Conservation (phyloP, 1,140 invertebrate genomes). For the Drosophila ohnishii region DNA sequence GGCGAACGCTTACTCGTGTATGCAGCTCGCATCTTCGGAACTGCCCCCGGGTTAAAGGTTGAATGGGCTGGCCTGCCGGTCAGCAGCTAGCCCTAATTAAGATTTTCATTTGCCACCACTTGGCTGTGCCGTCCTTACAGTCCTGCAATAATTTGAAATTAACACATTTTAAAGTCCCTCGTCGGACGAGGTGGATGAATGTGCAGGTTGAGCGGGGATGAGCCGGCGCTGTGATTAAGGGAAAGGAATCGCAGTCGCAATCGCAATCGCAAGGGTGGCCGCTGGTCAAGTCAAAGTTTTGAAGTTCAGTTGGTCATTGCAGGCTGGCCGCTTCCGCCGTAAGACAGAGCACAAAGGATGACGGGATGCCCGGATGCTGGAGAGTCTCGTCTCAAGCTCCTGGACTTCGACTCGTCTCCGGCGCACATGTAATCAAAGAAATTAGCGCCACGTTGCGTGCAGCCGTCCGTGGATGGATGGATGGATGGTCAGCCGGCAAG, state of each 20-base stretch:
- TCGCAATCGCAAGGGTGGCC: conserved; percentile 44
- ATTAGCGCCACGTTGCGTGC: conserved; percentile 78
- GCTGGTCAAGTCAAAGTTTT: conserved; percentile 69
- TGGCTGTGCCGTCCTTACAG: conserved; percentile 29
- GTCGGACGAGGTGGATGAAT: conserved; percentile 37
- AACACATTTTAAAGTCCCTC: conserved; percentile 57
- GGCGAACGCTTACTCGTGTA: neutral
- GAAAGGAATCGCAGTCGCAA: conserved; percentile 40
- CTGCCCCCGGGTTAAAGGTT: conserved; percentile 34
- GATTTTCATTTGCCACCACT: conserved; percentile 51
- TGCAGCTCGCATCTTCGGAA: conserved; percentile 34
- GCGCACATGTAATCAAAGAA: conserved; percentile 77
- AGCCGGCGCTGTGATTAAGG: conserved; percentile 62
- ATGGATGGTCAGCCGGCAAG: conserved; percentile 46
- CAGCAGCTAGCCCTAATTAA: conserved; percentile 49
- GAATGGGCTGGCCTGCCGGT: conserved; percentile 36
- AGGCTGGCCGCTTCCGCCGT: conserved; percentile 59
- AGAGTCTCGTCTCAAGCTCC: conserved; percentile 45
- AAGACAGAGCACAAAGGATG: conserved; percentile 74
- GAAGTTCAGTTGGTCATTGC: conserved; percentile 80
- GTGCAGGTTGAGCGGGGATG: conserved; percentile 19
- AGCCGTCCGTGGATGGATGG: conserved; percentile 58
- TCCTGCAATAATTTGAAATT: conserved; percentile 51
- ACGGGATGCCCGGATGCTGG: conserved; percentile 21
- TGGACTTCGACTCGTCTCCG: conserved; percentile 24